Evolutionary conservation across 1,140 invertebrate genomes (phyloP).

Genomic region (Musca domestica): DNA sequence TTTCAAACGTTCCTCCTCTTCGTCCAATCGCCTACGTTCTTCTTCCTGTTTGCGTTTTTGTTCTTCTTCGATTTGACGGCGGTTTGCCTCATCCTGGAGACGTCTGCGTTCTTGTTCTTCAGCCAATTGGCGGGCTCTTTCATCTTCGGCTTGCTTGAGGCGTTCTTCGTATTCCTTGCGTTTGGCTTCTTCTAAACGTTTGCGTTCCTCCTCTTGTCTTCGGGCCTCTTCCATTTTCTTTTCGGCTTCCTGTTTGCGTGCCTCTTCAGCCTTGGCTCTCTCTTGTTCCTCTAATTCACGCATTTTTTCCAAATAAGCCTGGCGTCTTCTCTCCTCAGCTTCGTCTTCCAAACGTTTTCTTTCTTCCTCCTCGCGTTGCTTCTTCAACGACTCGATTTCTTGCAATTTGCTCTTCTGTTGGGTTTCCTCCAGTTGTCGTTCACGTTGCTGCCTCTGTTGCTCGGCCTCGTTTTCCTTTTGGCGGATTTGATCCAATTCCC

Average conservation of each 20-base stretch:
- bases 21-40: constrained; percentile 36
- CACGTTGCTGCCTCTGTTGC: constrained; percentile 7
- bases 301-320: constrained; percentile 19
- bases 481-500: constrained; percentile 22
- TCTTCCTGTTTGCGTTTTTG: constrained; percentile 40
- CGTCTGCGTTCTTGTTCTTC: constrained; percentile 44
- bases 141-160: constrained; percentile 35
- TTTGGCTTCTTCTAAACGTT: constrained; percentile 33
- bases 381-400: constrained; percentile 33
- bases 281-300: constrained; percentile 8
- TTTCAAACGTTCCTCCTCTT: constrained; percentile 42
- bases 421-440: constrained; percentile 5
- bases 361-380: constrained; percentile 32
- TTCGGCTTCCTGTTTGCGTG: constrained; percentile 30
- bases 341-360: constrained; percentile 34
- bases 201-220: constrained; percentile 32
- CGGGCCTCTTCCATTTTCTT: constrained; percentile 36
- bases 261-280: constrained; percentile 31
- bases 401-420: constrained; percentile 19
- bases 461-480: constrained; percentile 8
- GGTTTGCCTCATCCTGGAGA: constrained; percentile 34
- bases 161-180: constrained; percentile 39
- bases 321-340: constrained; percentile 29
- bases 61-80: constrained; percentile 36
- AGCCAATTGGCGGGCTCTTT: constrained; percentile 38